Base-by-base conservation (phyloP, 2,888 invertebrate species). In the Perdita meconis region DNA sequence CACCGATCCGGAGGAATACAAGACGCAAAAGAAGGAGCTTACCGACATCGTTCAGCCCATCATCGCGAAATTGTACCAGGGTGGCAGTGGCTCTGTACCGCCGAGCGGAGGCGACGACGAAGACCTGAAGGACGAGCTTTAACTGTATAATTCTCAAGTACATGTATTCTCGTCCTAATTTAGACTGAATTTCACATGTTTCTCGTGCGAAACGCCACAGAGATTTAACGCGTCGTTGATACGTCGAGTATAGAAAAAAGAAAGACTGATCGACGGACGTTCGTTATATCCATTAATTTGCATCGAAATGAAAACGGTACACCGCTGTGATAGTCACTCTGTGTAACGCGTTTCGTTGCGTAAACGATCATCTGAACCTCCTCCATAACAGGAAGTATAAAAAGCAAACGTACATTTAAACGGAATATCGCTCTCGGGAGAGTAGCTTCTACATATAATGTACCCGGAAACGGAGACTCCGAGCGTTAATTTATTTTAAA, bases 31-130 rank as follows among this genome's bases (percentile, higher is more conserved):
- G 96, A 98, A 99, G 92, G 96, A 97, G 84, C 94, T 99, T 61
- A 98, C 99, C 92, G 97, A 97, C 86, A 95, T 98, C 42, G 98
- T 98, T 0, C 98, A 99, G 92, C 99, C 99, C 8, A 99, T 99
- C 92, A 97, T 99, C 90, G 96, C 98, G 66, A 99, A 99, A 93
- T 93, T 99, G 84, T 99, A 99, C 93, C 97, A 98, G 90, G 96
- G 96, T 30, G 94, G 96, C 79, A 97, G 97, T 22, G 96, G 96
- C 26, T 95, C 95, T 13, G 96, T 97, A 19, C 96, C 97, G 22
- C 95, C 95, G 40, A 92, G 94, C 30, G 94, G 94, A 22, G 95
- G 94, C 51, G 95, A 95, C 0, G 95, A 95, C 0, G 96, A 95
- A 0, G 95, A 95, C 55, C 76, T 87, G 2, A 95, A 95, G 56